Evolutionary conservation across 2,888 invertebrate species (phyloP), one percentile per base, ranked within the genome.

Genomic region (Saturnia pavonia): DNA sequence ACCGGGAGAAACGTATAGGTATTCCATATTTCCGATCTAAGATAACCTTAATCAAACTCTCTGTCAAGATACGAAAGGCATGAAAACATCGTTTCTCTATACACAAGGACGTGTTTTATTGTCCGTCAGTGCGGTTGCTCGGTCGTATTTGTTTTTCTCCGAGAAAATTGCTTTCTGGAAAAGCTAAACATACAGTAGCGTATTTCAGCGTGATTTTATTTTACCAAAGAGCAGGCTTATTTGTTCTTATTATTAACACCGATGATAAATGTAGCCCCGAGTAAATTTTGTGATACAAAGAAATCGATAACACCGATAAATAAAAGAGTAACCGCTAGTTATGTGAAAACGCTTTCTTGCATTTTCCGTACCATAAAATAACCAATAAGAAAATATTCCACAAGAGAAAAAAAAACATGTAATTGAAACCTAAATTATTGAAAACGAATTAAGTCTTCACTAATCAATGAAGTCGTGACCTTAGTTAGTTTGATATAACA

Each of bases 51-150:
- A 65, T 65, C 63, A 40, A 65, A 1, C 19, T 34, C 34, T 19
- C 63, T 40, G 63, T 65, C 63, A 65, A 65, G 63, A 65, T 65
- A 65, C 40, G 63, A 65, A 14, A 65, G 63, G 63, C 63, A 40
- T 65, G 63, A 65, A 65, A 65, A 65, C 63, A 65, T 40, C 63
- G 40, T 65, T 65, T 65, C 63, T 40, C 63, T 65, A 40, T 40
- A 65, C 34, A n/a, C 7, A 12, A 40, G n/a, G 9, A n/a, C 40
- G 63, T 65, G 40, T 40, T 65, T 40, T 65, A 65, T 65, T 65
- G 63, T 40, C 40, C 16, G n/a, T 40, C 40, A 40, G 34, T 40
- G 40, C 40, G 63, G 34, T 40, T 40, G 22, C 63, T 65, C n/a
- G 63, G 57, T 57, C 25, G 12, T 57, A 57, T 57, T 57, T 57